A percentile compares a stretch with the other conserved stretches of the same genome.
phyloP scores from a whole-genome alignment of 2,113 vertebrate genomes.

The Pelecanus crispus region DNA sequence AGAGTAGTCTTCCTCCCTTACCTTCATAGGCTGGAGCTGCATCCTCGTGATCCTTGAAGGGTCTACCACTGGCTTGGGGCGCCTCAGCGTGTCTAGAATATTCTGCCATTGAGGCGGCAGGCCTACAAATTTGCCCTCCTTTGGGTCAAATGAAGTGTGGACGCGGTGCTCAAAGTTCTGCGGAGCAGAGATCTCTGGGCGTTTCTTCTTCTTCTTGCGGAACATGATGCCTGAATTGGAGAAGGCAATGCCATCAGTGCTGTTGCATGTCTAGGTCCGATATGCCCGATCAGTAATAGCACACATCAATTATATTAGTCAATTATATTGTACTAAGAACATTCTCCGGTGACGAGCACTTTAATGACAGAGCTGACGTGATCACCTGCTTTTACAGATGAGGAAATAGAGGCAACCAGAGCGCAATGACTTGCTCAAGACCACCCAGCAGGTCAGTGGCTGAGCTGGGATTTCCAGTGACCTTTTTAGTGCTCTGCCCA shows the following conservation, averaged over 20 bases:
- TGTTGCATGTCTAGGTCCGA: too few relatives aligned
- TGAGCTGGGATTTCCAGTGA: background rate
- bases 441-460: background rate
- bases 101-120: constrained; percentile 97
- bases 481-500: background rate
- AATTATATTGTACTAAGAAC: background rate
- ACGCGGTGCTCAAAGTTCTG: constrained; percentile 98
- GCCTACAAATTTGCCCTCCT: constrained; percentile 91
- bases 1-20: constrained; percentile 14
- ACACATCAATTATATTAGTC: fast-evolving
- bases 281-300: background rate
- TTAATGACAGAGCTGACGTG: background rate
- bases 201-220: constrained; percentile 99
- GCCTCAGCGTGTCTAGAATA: constrained; percentile 89
- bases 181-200: constrained; percentile 93
- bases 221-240: constrained; percentile 82
- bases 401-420: background rate
- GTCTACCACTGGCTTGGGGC: constrained; percentile 94
- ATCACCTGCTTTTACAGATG: background rate
- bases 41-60: constrained; percentile 93
- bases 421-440: background rate
- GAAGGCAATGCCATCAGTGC: background rate
- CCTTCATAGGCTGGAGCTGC: constrained; percentile 97
- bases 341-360: background rate
- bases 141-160: constrained; percentile 94